Conservation (phyloP, 2,113 vertebrate genomes). For the Propithecus coquereli region DNA sequence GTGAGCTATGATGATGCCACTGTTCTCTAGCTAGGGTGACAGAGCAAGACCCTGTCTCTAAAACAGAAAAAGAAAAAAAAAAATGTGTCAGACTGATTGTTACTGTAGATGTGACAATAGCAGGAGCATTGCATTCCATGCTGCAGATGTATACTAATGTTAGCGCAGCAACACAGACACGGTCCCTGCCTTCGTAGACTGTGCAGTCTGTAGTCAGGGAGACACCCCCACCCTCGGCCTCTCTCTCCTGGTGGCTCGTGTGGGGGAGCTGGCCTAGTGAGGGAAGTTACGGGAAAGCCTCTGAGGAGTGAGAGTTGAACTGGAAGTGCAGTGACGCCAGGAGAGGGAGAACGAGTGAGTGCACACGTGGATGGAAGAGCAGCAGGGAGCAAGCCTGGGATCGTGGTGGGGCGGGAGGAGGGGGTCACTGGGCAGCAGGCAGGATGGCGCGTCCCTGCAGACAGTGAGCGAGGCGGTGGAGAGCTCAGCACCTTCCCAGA, state of each 20-base stretch:
- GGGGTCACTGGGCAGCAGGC: not conserved
- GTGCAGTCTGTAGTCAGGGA: not conserved
- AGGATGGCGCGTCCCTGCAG: not conserved
- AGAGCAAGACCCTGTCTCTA: too few species aligned
- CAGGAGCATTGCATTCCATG: not conserved
- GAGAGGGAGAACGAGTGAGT: not conserved
- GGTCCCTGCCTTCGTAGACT: not conserved
- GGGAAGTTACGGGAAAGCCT: too few species aligned
- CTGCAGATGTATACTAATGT: fast-evolving
- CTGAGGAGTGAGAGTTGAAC: not conserved
- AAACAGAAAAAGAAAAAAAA: too few species aligned
- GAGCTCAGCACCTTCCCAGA: not conserved
- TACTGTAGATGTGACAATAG: too few species aligned
- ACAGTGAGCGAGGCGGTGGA: too few species aligned
- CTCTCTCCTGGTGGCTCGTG: not conserved
- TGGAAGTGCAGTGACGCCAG: not conserved
- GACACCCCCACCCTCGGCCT: not conserved
- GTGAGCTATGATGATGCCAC: too few species aligned
- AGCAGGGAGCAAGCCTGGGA: not conserved
- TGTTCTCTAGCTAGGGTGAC: too few species aligned
- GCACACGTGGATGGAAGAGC: fast-evolving
- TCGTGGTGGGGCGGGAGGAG: not conserved
- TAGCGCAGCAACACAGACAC: too few species aligned
- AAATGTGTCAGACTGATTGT: too few species aligned
- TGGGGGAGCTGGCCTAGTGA: not conserved